A percentile compares a stretch with the other conserved stretches of the same genome.
Evolutionary conservation across 2,888 invertebrate species (phyloP).

Genomic region (Dugesia japonica): DNA sequence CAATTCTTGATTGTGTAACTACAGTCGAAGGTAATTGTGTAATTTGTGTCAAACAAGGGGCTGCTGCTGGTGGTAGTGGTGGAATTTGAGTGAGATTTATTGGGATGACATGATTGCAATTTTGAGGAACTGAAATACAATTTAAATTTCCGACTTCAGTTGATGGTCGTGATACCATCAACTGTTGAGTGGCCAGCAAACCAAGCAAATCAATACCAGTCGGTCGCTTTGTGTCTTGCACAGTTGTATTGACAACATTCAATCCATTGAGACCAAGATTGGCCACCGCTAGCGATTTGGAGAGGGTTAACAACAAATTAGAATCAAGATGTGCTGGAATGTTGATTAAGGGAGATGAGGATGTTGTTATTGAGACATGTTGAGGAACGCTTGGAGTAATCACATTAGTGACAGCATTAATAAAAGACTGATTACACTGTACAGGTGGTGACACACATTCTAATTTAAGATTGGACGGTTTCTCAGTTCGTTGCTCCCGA

Average conservation of each 20-base stretch:
- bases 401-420: not conserved
- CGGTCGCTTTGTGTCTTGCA: not conserved
- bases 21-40: not conserved
- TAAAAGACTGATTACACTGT: not conserved
- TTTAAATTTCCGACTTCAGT: not conserved
- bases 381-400: not conserved
- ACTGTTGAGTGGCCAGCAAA: not conserved
- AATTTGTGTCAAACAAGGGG: not conserved
- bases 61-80: too few relatives aligned
- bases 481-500: not conserved
- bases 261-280: not conserved
- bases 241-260: not conserved
- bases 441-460: not conserved
- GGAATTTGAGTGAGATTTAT: not conserved
- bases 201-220: not conserved
- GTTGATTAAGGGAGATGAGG: not conserved
- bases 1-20: not conserved
- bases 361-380: not conserved
- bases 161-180: not conserved
- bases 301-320: not conserved
- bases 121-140: not conserved
- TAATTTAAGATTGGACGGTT: not conserved
- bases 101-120: conserved; percentile 12
- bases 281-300: not conserved
- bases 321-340: conserved; percentile 13